A percentile compares a stretch with the other conserved stretches of the same genome.
Evolutionary conservation across 2,888 invertebrate species (phyloP).

Genomic region (Tetranychus piercei): DNA sequence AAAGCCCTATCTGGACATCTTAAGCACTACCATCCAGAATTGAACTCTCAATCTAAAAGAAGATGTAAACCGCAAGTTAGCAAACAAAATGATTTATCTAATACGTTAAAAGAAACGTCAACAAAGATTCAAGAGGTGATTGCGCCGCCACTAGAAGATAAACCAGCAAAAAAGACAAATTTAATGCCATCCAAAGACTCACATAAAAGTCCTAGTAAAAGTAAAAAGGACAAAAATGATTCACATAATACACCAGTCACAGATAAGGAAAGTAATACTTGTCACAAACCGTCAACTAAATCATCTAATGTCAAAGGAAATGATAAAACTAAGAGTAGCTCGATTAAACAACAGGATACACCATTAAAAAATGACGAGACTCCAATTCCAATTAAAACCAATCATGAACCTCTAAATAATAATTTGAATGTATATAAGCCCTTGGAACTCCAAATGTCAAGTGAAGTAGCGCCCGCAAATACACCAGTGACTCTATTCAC

Average conservation of each 20-base stretch:
- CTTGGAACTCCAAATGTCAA: not conserved
- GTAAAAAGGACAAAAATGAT: not conserved
- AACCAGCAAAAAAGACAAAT: not conserved
- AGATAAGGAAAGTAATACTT: not conserved
- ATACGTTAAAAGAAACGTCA: no score
- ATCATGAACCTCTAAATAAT: not conserved
- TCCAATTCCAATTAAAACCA: not conserved
- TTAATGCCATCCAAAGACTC: not conserved
- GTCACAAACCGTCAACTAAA: not conserved
- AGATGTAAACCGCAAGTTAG: not conserved
- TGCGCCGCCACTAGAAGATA: no score
- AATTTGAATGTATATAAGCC: not conserved
- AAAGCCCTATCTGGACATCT: slow-evolving; percentile 61
- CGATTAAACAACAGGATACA: not conserved
- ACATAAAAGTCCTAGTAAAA: not conserved
- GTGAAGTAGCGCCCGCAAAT: not conserved
- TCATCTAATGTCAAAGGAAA: not conserved
- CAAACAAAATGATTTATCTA: no score
- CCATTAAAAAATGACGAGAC: not conserved
- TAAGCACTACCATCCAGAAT: slow-evolving; percentile 13
- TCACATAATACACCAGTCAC: not conserved
- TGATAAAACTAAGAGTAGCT: not conserved
- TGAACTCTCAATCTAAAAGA: not conserved
- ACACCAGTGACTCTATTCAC: not conserved
- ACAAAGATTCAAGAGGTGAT: no score